phyloP scores from a whole-genome alignment of 2,888 invertebrate species.

The Lithophane semibrunnea region DNA sequence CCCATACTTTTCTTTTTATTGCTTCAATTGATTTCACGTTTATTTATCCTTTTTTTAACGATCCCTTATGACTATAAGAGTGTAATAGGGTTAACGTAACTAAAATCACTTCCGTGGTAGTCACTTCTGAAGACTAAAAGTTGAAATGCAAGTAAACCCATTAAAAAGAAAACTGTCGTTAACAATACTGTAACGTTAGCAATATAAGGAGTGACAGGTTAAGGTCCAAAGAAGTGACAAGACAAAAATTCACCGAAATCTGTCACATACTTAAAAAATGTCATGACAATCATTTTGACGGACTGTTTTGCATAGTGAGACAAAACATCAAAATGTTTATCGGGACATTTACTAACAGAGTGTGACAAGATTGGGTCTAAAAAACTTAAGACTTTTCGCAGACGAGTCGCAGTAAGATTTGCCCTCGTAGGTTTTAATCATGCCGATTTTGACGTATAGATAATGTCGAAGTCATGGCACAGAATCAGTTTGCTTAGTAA shows the following conservation, averaged over 20 bases:
- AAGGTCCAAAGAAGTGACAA: background rate
- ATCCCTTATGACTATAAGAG: background rate
- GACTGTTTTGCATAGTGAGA: too few species aligned
- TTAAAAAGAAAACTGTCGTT: background rate
- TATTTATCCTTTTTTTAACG: background rate
- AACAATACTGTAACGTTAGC: background rate
- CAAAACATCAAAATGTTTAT: background rate
- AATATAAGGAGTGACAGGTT: background rate
- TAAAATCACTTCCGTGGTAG: background rate
- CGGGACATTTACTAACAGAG: too few species aligned
- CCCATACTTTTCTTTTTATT: conserved; percentile 40
- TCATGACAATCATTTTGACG: background rate
- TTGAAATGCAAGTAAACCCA: background rate
- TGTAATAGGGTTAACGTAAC: background rate
- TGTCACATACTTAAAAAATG: background rate
- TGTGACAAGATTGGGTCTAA: too few species aligned
- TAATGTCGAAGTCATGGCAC: background rate
- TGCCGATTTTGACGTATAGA: background rate
- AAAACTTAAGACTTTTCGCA: background rate
- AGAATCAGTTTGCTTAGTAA: conserved; percentile 20
- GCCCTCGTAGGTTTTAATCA: background rate
- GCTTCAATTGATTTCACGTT: conserved; percentile 12
- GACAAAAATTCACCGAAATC: background rate
- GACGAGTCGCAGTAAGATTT: background rate
- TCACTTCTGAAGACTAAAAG: background rate